Evolutionary conservation across 2,797 vertebrate species (phyloP), one percentile per base, ranked within the genome.

Genomic region (Anas flavirostris): DNA sequence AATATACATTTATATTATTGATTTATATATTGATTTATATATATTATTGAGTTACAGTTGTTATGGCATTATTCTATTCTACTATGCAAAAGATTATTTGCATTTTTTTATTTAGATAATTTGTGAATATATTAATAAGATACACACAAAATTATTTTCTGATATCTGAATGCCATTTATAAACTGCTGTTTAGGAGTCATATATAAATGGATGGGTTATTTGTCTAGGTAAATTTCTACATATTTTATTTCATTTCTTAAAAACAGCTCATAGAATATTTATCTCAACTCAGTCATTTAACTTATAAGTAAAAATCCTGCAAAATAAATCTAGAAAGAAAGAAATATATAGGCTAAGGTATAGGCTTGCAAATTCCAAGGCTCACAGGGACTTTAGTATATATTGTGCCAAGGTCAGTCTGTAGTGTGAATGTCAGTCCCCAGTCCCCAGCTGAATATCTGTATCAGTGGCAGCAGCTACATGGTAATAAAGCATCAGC

Each of bases 21-120:
- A 44, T 44, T 43, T 39, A 39, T 39, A 39, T 39, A 39, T 39
- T 39, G 37, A 17, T 17, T 43, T 44, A 44, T 44, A 44, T 44
- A 44, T 18, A 44, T 44, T 43, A 85, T 88, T 92, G 93, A 90
- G 88, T 53, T 90, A 37, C 55, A 75, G 75, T 81, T 86, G 26
- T 85, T 86, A 73, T 7, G 50, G 17, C 29, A 33, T 82, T 88
- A 81, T 78, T 91, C n/a, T 52, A 82, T 39, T 88, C 72, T 55
- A 39, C 53, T 23, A 25, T 72, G 15, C n/a, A 48, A 37, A 53
- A 86, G 50, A 41, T 29, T 28, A 93, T 94, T 91, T 91, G 22
- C 33, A 76, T 94, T 86, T 80, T 77, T 91, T 89, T 28, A 92
- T 87, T 90, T 79, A 82, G 91, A 80, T 69, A 78, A 94, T 82